Conservation (phyloP, 2,797 vertebrate species). For the Numenius phaeopus region DNA sequence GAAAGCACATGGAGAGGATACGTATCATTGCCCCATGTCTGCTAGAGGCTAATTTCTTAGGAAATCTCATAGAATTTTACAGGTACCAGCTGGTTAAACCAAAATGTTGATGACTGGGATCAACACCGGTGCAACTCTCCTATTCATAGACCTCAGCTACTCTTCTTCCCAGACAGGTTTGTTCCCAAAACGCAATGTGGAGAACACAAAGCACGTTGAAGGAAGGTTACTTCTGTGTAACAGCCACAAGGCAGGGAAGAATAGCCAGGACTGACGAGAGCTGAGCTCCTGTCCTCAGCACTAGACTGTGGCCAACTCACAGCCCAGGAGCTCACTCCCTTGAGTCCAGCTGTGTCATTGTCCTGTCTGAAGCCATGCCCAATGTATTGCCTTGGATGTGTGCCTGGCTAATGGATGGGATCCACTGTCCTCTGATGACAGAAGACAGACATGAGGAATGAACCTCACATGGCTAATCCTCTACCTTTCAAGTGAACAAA, state of each 20-base stretch:
- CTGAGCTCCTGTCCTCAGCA: neutral
- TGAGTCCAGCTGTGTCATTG: neutral
- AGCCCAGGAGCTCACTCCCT: neutral
- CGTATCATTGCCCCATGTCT: neutral
- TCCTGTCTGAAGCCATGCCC: neutral
- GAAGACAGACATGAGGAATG: slow-evolving; percentile 44
- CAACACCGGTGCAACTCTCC: neutral
- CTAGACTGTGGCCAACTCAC: neutral
- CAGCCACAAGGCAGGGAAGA: neutral
- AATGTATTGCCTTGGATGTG: neutral
- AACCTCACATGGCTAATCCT: slow-evolving; percentile 59
- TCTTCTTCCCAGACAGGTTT: neutral
- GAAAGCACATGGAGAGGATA: neutral
- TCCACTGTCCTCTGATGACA: neutral
- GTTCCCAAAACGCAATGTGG: neutral
- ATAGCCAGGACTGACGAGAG: neutral
- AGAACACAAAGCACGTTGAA: neutral
- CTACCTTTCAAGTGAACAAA: slow-evolving; percentile 70
- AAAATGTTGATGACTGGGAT: neutral
- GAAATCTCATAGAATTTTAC: neutral
- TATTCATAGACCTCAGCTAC: neutral
- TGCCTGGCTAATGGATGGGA: slow-evolving; percentile 8
- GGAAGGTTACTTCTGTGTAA: neutral
- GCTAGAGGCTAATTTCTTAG: neutral
- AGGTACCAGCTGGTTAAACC: neutral